Base-by-base conservation (phyloP, 2,113 vertebrate genomes). In the Rattus rattus region DNA sequence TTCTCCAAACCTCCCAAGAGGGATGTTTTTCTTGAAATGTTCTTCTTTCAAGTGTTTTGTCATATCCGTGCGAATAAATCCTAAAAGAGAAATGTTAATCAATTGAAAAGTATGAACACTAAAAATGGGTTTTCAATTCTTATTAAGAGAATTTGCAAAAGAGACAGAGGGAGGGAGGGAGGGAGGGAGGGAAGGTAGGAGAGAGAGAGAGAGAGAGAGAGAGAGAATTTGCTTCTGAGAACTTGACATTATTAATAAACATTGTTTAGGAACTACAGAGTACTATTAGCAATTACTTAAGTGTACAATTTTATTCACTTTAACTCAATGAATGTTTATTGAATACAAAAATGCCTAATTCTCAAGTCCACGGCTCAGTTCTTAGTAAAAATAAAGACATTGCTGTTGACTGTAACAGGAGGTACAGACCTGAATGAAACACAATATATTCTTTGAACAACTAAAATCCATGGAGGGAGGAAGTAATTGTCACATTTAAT, bases 1-100 rank as follows among this genome's bases (percentile, higher is more conserved):
- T 54, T 99, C 98, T 67, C 99, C 99, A 96, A 99, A 99, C 73
- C 99, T 98, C 61, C 99, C 99, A 94, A 99, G 98, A 0, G 99
- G 99, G 97, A 99, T 98, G 20, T 83, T 95, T 95, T 98, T 98
- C 80, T 96, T 98, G 81, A 97, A 20, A 1, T 98, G 95, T 56
- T 99, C 99, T 98, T 99, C 99, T 24, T 98, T 98, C 98, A 99
- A 97, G 76, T 98, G 98, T 72, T 98, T 98, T 0, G 99, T 99
- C 99, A 99, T 99, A 97, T 99, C 99, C 8, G 99, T 99, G 77
- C 56, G 98, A 97, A 99, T 97, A 95, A 99, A 99, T 49, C 99
- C 99, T 99, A 98, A 33, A 96, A 98, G 61, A 94, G 13, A 88
- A 97, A 98, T 0, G 75, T 17, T 63, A 22, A 39, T 54, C 80